Conservation (phyloP, 2,888 invertebrate species). For the Drosophila lutescens region DNA sequence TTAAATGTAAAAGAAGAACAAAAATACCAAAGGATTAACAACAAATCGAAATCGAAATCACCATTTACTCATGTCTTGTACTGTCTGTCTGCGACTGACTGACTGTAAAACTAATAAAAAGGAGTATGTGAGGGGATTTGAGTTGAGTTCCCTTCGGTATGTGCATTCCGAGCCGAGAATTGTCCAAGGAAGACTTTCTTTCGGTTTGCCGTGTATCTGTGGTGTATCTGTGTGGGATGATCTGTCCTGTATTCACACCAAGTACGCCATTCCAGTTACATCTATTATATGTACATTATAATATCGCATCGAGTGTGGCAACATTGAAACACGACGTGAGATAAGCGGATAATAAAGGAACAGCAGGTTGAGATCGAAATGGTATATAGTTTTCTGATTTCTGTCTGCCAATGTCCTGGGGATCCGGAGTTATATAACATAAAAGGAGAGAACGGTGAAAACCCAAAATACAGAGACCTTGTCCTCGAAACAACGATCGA, state of each 20-base stretch:
- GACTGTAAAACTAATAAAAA: slow-evolving; percentile 3
- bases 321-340: slow-evolving; percentile 39
- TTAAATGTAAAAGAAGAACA: slow-evolving; percentile 47
- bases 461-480: neutral
- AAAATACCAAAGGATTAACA: slow-evolving; percentile 50
- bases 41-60: slow-evolving; percentile 43
- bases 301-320: slow-evolving; percentile 34
- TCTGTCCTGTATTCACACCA: slow-evolving; percentile 27
- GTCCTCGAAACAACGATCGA: neutral
- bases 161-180: slow-evolving; percentile 23
- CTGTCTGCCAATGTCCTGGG: slow-evolving; percentile 8
- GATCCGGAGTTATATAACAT: neutral
- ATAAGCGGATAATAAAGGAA: slow-evolving; percentile 30
- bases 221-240: no score
- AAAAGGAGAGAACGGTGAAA: slow-evolving; percentile 1
- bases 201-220: slow-evolving; percentile 22
- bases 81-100: slow-evolving; percentile 25
- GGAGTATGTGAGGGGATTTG: slow-evolving; percentile 2
- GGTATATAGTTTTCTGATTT: neutral
- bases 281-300: slow-evolving; percentile 32
- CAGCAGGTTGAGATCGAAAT: slow-evolving; percentile 30
- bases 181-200: slow-evolving; percentile 18
- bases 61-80: slow-evolving; percentile 30
- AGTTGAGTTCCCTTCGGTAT: neutral
- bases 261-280: slow-evolving; percentile 29